Percentiles rank a stretch among this genome's conserved stretches.
These are phyloP conservation scores for Nerophis lumbriciformis DNA, from an alignment of 2,113 vertebrate species.

Conservation along the genomic window DNA sequence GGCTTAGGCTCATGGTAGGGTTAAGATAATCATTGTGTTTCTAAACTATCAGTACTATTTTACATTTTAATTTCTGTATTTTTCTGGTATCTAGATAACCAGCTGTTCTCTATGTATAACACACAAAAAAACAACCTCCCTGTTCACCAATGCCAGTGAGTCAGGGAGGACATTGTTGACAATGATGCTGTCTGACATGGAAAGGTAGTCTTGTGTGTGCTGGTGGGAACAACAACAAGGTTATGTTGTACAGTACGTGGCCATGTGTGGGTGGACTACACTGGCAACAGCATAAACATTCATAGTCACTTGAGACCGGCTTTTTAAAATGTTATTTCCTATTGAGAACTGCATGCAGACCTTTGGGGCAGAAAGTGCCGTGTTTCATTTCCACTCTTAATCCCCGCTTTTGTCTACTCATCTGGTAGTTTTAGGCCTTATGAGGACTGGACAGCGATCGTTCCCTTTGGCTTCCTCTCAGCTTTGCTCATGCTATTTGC, in stretches of 20 bases:
- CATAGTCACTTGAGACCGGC: background rate
- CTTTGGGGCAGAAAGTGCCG: conserved; percentile 28
- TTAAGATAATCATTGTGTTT: no score
- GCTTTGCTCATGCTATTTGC: conserved; percentile 46
- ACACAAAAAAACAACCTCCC: background rate
- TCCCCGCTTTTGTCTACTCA: conserved; percentile 39
- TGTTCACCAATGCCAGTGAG: background rate
- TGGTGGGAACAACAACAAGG: conserved; percentile 1
- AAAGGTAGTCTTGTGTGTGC: background rate
- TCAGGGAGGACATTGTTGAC: background rate
- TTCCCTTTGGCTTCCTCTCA: conserved; percentile 34
- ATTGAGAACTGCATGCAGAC: conserved; percentile 14
- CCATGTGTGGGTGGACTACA: conserved; percentile 3
- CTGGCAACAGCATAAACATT: background rate
- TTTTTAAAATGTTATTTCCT: conserved; percentile 16
- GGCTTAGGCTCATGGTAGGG: no score
- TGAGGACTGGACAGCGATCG: conserved; percentile 37
- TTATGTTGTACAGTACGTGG: background rate
- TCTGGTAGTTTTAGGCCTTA: conserved; percentile 40
- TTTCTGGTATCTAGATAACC: no score
- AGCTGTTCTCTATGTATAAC: background rate
- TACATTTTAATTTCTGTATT: no score
- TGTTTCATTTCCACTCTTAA: conserved; percentile 39
- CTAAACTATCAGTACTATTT: no score
- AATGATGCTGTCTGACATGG: conserved; percentile 1